Base-by-base conservation (phyloP, 2,888 invertebrate genomes). In the Ectemnius lituratus region DNA sequence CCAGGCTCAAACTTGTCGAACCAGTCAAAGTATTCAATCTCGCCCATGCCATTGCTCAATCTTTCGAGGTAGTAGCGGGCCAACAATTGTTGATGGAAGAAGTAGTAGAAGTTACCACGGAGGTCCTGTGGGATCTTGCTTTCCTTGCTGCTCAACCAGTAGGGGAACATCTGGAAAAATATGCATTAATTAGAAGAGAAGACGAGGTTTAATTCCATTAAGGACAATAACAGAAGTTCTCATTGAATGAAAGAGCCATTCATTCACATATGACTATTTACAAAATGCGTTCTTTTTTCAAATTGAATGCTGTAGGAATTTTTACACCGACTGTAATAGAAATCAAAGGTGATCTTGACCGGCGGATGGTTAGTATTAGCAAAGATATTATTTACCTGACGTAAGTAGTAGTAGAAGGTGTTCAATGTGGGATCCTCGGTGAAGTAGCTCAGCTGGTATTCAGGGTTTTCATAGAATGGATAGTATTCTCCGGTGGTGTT, bases 51-150 rank as follows among this genome's bases (percentile, higher is more conserved):
- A 80, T 94, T 93, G 62, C 94, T 92, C 76, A 94, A 90, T 89
- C 95, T 94, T 87, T 95, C 95, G 87, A 95, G 90, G 87, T 94
- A 94, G 92, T 94, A 95, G 85, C 95, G 94, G 73, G 94, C 93
- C 83, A 94, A 86, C 14, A 95, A 85, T 88, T 95, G 94, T 85
- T 95, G 94, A 87, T 95, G 94, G 87, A 92, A 92, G 91, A 92
- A 94, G 88, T 93, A 93, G 92, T 93, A 95, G 49, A 92, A 88
- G 89, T 94, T 94, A 73, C 95, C 95, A 76, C 94, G 93, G 85
- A 93, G 92, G 77, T 93, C 93, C 84, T 93, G 93, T 18, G 91
- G 87, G 37, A 92, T 76, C n/a, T 84, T 91, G 62, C 92, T 91
- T 45, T 93, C 91, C 67, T 93, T 93, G 73, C 93, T 92, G 73